phyloP scores from a whole-genome alignment of 2,888 invertebrate species.

The Zele albiditarsus region DNA sequence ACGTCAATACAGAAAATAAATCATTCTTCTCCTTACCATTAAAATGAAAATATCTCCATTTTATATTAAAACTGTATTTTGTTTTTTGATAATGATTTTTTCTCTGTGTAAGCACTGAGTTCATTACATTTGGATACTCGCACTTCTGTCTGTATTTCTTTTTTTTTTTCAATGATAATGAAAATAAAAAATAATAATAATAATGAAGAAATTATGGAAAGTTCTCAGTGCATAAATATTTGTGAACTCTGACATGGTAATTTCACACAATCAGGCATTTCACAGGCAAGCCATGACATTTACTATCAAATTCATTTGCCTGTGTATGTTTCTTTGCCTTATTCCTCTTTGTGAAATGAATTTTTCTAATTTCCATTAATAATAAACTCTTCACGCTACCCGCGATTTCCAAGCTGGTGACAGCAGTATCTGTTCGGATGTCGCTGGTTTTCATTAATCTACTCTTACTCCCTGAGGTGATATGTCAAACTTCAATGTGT shows the following conservation, averaged over 20 bases:
- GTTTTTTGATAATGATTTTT: constrained; percentile 18
- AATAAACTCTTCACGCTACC: no score
- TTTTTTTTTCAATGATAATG: background rate
- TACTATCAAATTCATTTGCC: background rate
- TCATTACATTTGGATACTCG: constrained; percentile 34
- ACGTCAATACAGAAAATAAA: constrained; percentile 67
- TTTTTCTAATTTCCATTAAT: background rate
- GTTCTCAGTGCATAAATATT: background rate
- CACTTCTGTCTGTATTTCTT: background rate
- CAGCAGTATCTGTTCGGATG: background rate
- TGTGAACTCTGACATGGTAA: constrained; percentile 4
- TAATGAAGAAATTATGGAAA: background rate
- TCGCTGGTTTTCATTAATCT: constrained; percentile 12
- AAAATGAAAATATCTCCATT: constrained; percentile 50
- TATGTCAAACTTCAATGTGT: constrained; percentile 58
- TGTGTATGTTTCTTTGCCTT: background rate
- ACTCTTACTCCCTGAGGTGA: constrained; percentile 49
- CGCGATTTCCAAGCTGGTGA: background rate
- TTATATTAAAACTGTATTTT: constrained; percentile 17
- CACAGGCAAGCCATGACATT: background rate
- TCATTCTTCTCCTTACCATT: constrained; percentile 56
- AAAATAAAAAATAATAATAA: background rate
- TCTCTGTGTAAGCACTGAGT: constrained; percentile 42
- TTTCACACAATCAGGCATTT: background rate
- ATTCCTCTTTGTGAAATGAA: background rate